These are phyloP conservation scores for Beris chalybata DNA, from an alignment of 2,888 invertebrate species.

Conservation along the genomic window DNA sequence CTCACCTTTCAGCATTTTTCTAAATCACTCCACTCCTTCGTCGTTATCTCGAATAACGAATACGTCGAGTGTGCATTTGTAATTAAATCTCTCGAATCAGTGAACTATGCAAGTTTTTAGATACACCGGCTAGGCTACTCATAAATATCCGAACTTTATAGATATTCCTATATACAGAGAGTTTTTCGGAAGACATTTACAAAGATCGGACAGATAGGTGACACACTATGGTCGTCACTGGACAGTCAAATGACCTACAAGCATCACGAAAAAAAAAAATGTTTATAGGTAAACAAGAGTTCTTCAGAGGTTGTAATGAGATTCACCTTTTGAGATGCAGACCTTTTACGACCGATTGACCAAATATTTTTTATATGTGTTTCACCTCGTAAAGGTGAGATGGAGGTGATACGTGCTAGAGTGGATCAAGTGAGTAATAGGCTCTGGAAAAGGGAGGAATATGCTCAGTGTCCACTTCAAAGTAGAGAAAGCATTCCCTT, in stretches of 20 bases:
- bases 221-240: not conserved
- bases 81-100: constrained; percentile 16
- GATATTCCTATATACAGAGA: not conserved
- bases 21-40: not conserved
- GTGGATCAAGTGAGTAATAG: not conserved
- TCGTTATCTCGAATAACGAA: not conserved
- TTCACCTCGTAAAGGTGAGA: constrained; percentile 1
- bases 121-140: not conserved
- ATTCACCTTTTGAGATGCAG: constrained; percentile 12
- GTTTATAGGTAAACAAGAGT: not conserved
- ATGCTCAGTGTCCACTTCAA: not conserved
- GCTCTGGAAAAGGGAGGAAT: not conserved
- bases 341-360: constrained; percentile 13
- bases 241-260: constrained; percentile 18
- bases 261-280: constrained; percentile 1
- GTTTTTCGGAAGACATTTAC: not conserved
- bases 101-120: constrained; percentile 9
- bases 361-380: constrained; percentile 11
- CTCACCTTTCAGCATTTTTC: not conserved
- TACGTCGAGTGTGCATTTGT: not conserved
- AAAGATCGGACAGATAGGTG: constrained; percentile 2
- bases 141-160: not conserved
- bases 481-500: not conserved
- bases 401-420: not conserved
- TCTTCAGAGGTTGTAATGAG: constrained; percentile 12